Base-by-base conservation (phyloP, 2,888 invertebrate genomes). In the Lumbricus terrestris region DNA sequence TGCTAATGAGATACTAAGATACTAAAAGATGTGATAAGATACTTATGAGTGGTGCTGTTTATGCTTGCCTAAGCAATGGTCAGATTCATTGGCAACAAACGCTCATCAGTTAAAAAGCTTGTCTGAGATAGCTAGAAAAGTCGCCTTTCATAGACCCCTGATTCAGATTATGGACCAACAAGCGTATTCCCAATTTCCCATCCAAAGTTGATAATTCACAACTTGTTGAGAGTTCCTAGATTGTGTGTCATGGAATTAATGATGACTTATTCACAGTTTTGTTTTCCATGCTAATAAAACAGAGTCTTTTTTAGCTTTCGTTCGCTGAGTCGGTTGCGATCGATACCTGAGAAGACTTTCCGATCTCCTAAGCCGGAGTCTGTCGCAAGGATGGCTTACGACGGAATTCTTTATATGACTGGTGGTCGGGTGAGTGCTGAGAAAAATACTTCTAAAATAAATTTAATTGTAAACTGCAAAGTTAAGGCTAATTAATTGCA, bases 311-410 rank as follows among this genome's bases (percentile, higher is more conserved):
- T 47, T 69, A 69, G 69, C n/a, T 69, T 69, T 69, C 69, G 69
- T 69, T 69, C 69, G 2, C 69, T 69, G 11, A 69, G 69, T n/a
- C 69, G 69, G 0, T 69, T 69, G 69, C 69, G 69, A n/a, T n/a
- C 69, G 13, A 69, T 29, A 16, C 69, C 69, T 6, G 69, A 8
- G 69, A 69, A 69, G 69, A 69, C 69, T 11, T 69, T 11, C 29
- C 69, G 69, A 69, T n/a, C 69, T 69, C n/a, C 13, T n/a, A 69
- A n/a, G 69, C 69, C 69, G n/a, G 89, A 89, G 34, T 90, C 90
- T 15, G 90, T 90, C 29, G 40, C 38, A 23, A 89, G 33, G 82
- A 90, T 90, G 90, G 90, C 90, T 34, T 89, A 42, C 42, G 82
- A 89, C 40, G 90, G 90, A n/a, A 69, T 90, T 47, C 29, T 69